Base-by-base conservation (phyloP, 2,888 invertebrate species). In the Cynaeus angustus region DNA sequence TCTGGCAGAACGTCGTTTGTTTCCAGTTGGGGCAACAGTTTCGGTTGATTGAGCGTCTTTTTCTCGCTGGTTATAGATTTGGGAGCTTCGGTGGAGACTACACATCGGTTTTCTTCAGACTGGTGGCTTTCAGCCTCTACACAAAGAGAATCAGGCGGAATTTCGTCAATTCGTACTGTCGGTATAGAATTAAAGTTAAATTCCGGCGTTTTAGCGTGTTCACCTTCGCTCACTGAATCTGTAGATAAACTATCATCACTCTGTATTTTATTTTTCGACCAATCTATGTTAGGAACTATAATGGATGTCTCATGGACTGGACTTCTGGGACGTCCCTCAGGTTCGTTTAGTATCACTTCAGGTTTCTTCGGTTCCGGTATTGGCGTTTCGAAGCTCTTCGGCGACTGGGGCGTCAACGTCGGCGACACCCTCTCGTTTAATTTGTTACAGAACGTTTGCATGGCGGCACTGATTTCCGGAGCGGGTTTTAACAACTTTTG, bases 401-500 rank as follows among this genome's bases (percentile, higher is more conserved):
- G 55, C 26, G 64, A 59, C 64, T 53, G 61, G 7, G 78, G 74
- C 9, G 75, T 68, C 12, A 71, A 10, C 12, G 77, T 70, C 26
- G 81, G 87, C 4, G 86, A 85, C 5, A 84, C 81, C 12, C 79
- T 68, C 67, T 84, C 83, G 62, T 81, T 79, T 26, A 83, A 74
- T 75, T 82, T 83, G 67, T 75, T 81, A 88, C 65, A 92, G 83
- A 92, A 91, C 2, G 90, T 90, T 80, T 91, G 91, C 91, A 91
- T 91, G 48, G 89, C 88, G 0, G 91, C 88, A 79, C 90, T 91
- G 9, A 91, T 73, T 70, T 81, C 80, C 0, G 91, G 88, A 0
- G 94, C 92, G 0, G 94, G 94, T 83, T 94, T 92, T 41, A 96
- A 83, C 74, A 95, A 86, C 80, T 95, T 96, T 79, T 96, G 96